Conservation (phyloP, 2,888 invertebrate species). For the Drosophila affinis region DNA sequence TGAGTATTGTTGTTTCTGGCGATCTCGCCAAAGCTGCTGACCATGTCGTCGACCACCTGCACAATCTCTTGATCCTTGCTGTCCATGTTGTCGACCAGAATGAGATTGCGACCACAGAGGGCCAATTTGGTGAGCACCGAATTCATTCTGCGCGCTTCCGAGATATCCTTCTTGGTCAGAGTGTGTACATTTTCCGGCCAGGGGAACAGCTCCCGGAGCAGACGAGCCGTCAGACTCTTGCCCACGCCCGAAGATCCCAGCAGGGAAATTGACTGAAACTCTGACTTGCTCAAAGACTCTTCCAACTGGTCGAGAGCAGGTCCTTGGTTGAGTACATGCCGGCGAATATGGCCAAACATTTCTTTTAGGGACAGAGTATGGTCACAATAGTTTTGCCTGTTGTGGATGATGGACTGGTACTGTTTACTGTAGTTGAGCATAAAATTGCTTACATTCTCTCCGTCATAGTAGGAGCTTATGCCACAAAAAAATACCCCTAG, state of each 20-base stretch:
- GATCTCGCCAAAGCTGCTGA: slow-evolving; percentile 20
- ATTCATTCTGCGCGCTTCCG: slow-evolving; percentile 13
- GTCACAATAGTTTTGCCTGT: slow-evolving; percentile 76
- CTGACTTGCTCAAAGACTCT: slow-evolving; percentile 53
- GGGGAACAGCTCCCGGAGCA: slow-evolving; percentile 72
- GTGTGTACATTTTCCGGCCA: slow-evolving; percentile 80
- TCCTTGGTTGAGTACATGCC: slow-evolving; percentile 63
- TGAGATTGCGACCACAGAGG: slow-evolving; percentile 80
- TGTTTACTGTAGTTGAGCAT: slow-evolving; percentile 59
- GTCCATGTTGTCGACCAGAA: slow-evolving; percentile 80
- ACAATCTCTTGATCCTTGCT: slow-evolving; percentile 63
- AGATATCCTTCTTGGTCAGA: slow-evolving; percentile 69
- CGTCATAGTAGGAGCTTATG: neutral
- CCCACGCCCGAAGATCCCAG: slow-evolving; percentile 80
- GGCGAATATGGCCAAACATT: slow-evolving; percentile 56
- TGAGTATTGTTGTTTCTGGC: neutral
- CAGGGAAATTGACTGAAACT: slow-evolving; percentile 69
- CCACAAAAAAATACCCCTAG: neutral
- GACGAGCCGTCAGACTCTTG: slow-evolving; percentile 74
- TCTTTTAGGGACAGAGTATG: slow-evolving; percentile 41
- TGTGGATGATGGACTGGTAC: slow-evolving; percentile 76
- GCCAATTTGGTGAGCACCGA: slow-evolving; percentile 58
- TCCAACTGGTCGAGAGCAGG: slow-evolving; percentile 69
- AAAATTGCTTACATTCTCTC: neutral
- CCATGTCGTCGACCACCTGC: slow-evolving; percentile 56